Conservation (phyloP, 1,140 invertebrate species). For the Theocolax elegans region DNA sequence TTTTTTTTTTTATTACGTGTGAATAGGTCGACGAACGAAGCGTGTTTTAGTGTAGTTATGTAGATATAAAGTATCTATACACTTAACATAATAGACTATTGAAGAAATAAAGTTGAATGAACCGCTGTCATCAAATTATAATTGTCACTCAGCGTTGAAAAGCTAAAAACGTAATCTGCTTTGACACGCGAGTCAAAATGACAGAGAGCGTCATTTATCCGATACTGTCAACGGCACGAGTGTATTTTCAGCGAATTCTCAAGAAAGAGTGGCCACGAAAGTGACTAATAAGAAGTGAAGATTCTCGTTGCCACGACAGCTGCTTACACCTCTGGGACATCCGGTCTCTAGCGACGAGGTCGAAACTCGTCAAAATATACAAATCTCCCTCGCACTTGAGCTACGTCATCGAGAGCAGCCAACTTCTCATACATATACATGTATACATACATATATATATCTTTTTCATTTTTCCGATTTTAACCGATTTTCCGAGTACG, state of each 20-base stretch:
- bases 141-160: too few relatives aligned
- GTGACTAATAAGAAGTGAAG: constrained; percentile 22
- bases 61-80: too few relatives aligned
- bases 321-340: constrained; percentile 59
- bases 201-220: constrained; percentile 1
- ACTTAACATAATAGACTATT: too few relatives aligned
- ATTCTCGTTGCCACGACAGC: constrained; percentile 46
- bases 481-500: too few relatives aligned
- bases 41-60: too few relatives aligned
- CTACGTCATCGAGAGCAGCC: neutral
- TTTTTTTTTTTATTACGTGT: too few relatives aligned
- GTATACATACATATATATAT: neutral
- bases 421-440: neutral
- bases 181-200: constrained; percentile 6
- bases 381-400: constrained; percentile 51
- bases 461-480: neutral
- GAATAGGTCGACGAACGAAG: too few relatives aligned
- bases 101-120: too few relatives aligned
- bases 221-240: neutral
- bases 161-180: neutral
- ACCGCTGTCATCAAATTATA: too few relatives aligned
- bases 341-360: constrained; percentile 49
- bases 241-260: neutral
- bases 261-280: constrained; percentile 18
- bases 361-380: constrained; percentile 63